phyloP scores from a whole-genome alignment of 2,888 invertebrate species.

The Troides helena region DNA sequence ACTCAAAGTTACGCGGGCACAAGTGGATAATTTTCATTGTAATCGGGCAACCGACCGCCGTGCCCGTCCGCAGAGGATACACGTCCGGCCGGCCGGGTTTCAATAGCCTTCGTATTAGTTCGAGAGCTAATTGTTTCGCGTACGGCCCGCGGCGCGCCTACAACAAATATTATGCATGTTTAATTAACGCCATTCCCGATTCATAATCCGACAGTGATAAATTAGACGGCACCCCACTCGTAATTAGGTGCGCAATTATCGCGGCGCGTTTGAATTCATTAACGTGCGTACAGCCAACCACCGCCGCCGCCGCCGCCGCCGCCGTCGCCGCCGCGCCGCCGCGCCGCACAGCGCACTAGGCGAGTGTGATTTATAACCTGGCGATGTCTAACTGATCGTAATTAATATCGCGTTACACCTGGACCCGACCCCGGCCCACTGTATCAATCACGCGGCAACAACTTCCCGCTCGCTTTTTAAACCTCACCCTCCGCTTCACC shows the following conservation, averaged over 20 bases:
- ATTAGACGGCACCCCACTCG: slow-evolving; percentile 68
- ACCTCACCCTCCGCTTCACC: slow-evolving; percentile 33
- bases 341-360: slow-evolving; percentile 40
- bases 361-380: slow-evolving; percentile 71
- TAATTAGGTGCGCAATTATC: slow-evolving; percentile 79
- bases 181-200: slow-evolving; percentile 75
- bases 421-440: slow-evolving; percentile 42
- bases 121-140: slow-evolving; percentile 59
- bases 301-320: too few relatives aligned
- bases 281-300: slow-evolving; percentile 55
- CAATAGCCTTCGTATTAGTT: slow-evolving; percentile 55
- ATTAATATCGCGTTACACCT: slow-evolving; percentile 71
- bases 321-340: too few relatives aligned
- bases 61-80: slow-evolving; percentile 46
- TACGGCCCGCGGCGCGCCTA: slow-evolving; percentile 42
- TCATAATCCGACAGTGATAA: slow-evolving; percentile 79
- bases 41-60: slow-evolving; percentile 39
- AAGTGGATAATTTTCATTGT: slow-evolving; percentile 44
- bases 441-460: slow-evolving; percentile 48
- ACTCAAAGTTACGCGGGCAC: slow-evolving; percentile 35
- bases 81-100: slow-evolving; percentile 43
- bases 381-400: slow-evolving; percentile 62
- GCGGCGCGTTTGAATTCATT: slow-evolving; percentile 77
- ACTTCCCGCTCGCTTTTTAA: slow-evolving; percentile 55
- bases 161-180: slow-evolving; percentile 74